Conservation (phyloP, 2,797 vertebrate genomes). For the Pangasius djambal region DNA sequence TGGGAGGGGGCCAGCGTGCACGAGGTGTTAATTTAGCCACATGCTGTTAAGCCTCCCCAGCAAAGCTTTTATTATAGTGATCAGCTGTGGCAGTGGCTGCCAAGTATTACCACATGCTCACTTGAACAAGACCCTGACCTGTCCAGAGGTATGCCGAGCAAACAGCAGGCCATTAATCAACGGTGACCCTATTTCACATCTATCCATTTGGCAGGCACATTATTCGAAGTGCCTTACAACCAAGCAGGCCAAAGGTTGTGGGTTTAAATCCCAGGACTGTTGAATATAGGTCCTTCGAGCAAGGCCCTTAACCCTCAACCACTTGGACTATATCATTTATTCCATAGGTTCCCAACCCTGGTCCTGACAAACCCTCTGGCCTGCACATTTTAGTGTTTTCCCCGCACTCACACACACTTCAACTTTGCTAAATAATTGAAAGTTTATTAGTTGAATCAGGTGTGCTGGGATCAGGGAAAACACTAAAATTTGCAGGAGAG, state of each 20-base stretch:
- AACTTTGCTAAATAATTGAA: background rate
- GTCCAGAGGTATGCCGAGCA: conserved; percentile 22
- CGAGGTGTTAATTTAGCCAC: conserved; percentile 52
- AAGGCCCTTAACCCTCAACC: background rate
- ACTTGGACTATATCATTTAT: background rate
- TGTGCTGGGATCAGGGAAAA: background rate
- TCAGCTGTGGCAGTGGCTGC: conserved; percentile 27
- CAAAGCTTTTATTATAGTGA: conserved; percentile 42
- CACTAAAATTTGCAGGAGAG: background rate
- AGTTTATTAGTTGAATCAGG: no score
- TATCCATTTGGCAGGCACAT: background rate
- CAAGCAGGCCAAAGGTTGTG: background rate
- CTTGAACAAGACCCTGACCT: conserved; percentile 25
- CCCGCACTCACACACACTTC: background rate
- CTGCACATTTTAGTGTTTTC: background rate
- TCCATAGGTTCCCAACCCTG: background rate
- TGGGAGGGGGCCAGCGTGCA: conserved; percentile 22
- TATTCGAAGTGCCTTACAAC: background rate
- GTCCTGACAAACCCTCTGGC: no score
- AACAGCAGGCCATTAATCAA: conserved; percentile 29
- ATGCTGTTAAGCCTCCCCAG: conserved; percentile 38
- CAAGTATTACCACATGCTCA: conserved; percentile 40
- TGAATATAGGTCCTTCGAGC: background rate
- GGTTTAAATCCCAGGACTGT: background rate
- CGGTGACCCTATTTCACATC: conserved; percentile 5